Base-by-base conservation (phyloP, 2,113 vertebrate genomes). In the Tachuris rubrigastra region DNA sequence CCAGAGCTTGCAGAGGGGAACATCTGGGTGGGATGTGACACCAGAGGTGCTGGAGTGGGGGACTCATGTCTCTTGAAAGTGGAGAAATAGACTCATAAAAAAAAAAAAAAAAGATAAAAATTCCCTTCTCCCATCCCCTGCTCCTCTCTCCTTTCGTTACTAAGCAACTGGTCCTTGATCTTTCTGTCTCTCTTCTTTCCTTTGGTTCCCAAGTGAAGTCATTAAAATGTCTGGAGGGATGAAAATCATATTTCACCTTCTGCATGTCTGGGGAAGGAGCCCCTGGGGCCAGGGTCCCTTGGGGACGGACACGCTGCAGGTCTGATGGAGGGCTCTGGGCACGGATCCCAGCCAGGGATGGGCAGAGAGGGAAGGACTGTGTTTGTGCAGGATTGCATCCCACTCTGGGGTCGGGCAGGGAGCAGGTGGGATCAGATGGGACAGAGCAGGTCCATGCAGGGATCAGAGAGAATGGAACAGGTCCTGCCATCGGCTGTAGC, bases 141-240 rank as follows among this genome's bases (percentile, higher is more conserved):
- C 5, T 10, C 88, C 71, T 87, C 85, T 86, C 89, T 93, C 66
- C 68, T 90, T 50, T 53, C 6, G 96, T 97, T 96, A 96, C 97
- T 91, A 96, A 87, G 96, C 95, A 96, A 96, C 97, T 65, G 90
- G 28, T 91, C 76, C 85, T 89, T 93, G 91, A 96, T 95, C 95
- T 97, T 91, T 87, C 93, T 87, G 74, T 88, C 84, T 94, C 63
- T 89, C 59, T 82, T 95, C 84, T 92, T 87, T 86, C 87, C 79
- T 94, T 93, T 82, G 46, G 59, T 69, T 95, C 85, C 89, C 91
- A 89, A 83, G 87, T 69, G 46, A 94, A 96, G 86, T 94, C 87
- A 92, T 95, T 94, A 96, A 85, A 96, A 93, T 84, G 69, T 81
- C 85, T 88, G 84, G 66, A 87, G 78, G 77, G 33, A 81, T 92